Conservation (phyloP, 2,113 vertebrate genomes). For the Colius striatus region DNA sequence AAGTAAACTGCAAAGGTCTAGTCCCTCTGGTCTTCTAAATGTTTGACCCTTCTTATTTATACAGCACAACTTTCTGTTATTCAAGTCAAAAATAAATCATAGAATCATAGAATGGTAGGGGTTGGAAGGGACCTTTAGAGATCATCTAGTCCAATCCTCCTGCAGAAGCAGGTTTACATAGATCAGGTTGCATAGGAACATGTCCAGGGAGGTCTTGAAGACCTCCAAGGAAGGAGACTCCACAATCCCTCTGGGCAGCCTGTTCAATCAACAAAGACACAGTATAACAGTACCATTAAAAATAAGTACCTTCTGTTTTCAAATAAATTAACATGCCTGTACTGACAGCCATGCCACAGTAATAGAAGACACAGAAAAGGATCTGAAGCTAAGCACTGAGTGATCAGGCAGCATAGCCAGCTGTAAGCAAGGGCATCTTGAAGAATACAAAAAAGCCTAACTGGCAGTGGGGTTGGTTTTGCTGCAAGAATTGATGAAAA, state of each 20-base stretch:
- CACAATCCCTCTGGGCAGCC: too few species aligned
- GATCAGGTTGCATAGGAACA: too few species aligned
- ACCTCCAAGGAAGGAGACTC: too few species aligned
- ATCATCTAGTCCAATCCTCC: too few species aligned
- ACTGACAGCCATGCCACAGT: background rate
- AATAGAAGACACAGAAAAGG: background rate
- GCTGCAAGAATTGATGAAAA: background rate
- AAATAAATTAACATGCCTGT: background rate
- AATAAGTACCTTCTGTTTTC: background rate
- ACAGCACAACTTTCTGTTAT: background rate
- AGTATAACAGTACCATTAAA: background rate
- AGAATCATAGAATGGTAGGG: too few species aligned
- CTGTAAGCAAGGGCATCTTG: background rate
- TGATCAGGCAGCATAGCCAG: accelerated
- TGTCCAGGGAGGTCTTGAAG: too few species aligned
- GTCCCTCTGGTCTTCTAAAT: background rate
- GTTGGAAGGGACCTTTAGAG: too few species aligned
- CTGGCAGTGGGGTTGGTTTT: background rate
- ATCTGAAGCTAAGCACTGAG: background rate
- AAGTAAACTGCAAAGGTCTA: background rate
- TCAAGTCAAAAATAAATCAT: background rate
- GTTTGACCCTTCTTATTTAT: background rate
- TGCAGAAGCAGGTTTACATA: too few species aligned
- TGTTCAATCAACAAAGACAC: background rate
- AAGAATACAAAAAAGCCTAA: background rate